Percentiles rank a stretch among this genome's conserved stretches.
phyloP scores from a whole-genome alignment of 2,113 vertebrate genomes.

The Orycteropus afer region DNA sequence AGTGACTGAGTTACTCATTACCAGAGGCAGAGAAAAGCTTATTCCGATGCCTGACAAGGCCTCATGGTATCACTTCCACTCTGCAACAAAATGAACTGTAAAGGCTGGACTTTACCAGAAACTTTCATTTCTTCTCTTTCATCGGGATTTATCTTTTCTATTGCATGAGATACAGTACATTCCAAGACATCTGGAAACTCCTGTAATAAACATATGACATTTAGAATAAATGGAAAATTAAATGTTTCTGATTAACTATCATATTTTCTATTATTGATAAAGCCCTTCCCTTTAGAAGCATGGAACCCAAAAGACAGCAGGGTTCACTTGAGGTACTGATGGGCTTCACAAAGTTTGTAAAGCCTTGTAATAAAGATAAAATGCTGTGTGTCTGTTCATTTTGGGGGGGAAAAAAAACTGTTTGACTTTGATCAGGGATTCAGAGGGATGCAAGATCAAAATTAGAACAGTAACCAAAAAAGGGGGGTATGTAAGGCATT shows the following conservation, averaged over 20 bases:
- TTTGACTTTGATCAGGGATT: constrained; percentile 44
- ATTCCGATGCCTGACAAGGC: background rate
- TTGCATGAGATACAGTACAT: constrained; percentile 90
- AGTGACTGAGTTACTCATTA: background rate
- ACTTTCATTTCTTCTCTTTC: constrained; percentile 98
- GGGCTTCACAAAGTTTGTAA: constrained; percentile 10
- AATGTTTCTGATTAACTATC: constrained; percentile 1
- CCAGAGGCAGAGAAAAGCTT: constrained; percentile 29
- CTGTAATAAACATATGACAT: constrained; percentile 84
- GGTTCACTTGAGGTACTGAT: background rate
- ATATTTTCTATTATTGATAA: constrained; percentile 24
- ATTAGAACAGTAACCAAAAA: background rate
- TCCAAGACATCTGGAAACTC: constrained; percentile 91
- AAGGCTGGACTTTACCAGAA: constrained; percentile 89
- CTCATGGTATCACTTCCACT: background rate
- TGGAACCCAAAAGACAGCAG: background rate
- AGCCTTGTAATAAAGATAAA: constrained; percentile 1
- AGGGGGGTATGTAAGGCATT: background rate
- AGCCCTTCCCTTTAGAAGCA: background rate
- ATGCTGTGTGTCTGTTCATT: background rate
- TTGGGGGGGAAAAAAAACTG: background rate
- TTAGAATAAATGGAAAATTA: constrained; percentile 68
- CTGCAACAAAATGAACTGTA: background rate
- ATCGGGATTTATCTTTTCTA: constrained; percentile 95
- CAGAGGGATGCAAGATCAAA: background rate